Conservation (phyloP, 2,797 vertebrate genomes). For the Nothura maculosa region DNA sequence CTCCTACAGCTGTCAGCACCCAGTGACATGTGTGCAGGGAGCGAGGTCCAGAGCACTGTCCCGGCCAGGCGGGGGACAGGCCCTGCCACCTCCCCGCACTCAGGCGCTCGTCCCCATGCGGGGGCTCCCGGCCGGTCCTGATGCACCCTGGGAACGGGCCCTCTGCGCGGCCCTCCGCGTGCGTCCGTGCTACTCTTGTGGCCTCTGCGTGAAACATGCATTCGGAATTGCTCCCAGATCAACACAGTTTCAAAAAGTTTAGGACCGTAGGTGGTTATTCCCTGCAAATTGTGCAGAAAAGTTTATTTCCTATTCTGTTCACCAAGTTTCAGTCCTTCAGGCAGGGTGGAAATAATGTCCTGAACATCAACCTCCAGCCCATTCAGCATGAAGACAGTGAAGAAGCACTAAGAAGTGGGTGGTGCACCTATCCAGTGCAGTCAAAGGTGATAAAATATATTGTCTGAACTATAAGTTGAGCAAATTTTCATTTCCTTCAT, state of each 20-base stretch:
- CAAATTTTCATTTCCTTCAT: background rate
- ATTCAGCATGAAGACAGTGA: background rate
- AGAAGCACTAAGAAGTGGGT: background rate
- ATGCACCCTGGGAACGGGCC: background rate
- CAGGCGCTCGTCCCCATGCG: too few relatives aligned
- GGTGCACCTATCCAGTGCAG: background rate
- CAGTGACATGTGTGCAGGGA: conserved; percentile 33
- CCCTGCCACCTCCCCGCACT: too few relatives aligned
- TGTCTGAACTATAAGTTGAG: background rate
- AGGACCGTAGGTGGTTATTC: background rate
- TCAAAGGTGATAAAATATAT: background rate
- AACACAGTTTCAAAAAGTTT: background rate
- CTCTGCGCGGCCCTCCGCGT: background rate
- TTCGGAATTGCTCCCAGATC: background rate
- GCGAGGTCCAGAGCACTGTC: background rate
- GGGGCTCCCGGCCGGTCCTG: too few relatives aligned
- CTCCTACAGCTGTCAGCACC: conserved; percentile 26
- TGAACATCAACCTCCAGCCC: background rate
- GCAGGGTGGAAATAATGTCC: background rate
- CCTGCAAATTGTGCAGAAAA: background rate
- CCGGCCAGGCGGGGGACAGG: conserved; percentile 34
- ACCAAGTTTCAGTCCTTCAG: background rate
- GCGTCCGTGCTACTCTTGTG: background rate
- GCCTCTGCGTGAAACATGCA: background rate
- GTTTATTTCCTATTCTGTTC: background rate